phyloP scores from a whole-genome alignment of 2,888 invertebrate genomes.

The Nephrotoma appendiculata region DNA sequence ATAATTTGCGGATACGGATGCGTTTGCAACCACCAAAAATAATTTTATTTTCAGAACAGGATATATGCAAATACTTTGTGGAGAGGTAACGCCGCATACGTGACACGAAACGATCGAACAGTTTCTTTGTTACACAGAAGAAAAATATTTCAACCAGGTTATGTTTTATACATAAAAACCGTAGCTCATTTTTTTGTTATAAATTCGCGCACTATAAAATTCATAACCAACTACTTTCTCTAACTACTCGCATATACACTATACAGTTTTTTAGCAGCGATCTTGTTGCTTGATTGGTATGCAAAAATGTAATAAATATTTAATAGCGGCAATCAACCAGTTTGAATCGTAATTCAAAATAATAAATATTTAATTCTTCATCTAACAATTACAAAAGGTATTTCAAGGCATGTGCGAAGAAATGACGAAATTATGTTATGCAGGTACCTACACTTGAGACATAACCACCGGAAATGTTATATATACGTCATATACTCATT shows the following conservation, averaged over 20 bases:
- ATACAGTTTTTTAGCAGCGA: not conserved
- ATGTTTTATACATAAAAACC: not conserved
- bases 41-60: not conserved
- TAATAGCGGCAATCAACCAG: not conserved
- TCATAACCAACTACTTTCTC: not conserved
- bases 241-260: not conserved
- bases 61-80: too few species aligned
- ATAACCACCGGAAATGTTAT: not conserved
- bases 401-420: not conserved
- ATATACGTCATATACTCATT: not conserved
- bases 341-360: not conserved
- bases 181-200: not conserved
- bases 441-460: not conserved
- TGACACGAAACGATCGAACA: not conserved
- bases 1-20: not conserved
- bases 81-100: not conserved
- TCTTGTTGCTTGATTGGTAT: not conserved
- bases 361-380: not conserved
- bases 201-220: not conserved
- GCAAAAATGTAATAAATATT: not conserved
- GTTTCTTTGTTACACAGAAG: not conserved
- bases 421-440: too few species aligned
- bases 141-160: not conserved
- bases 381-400: not conserved
- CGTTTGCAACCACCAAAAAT: not conserved